phyloP scores from a whole-genome alignment of 2,113 vertebrate species.

The Pterocles gutturalis region DNA sequence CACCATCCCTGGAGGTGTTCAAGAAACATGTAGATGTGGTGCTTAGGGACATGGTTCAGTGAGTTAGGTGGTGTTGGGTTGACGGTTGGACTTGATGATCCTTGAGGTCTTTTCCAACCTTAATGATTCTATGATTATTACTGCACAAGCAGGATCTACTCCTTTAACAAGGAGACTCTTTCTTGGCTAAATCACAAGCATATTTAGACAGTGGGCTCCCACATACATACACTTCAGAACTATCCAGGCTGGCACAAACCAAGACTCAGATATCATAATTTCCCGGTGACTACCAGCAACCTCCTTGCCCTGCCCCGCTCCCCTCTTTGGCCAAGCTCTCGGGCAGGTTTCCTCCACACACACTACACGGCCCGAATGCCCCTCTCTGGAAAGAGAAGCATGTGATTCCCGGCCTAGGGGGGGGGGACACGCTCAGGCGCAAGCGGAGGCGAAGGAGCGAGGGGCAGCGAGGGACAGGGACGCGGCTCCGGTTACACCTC shows the following conservation, averaged over 20 bases:
- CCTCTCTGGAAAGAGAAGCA: background rate
- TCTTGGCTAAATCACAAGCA: background rate
- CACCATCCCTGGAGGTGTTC: too few relatives aligned
- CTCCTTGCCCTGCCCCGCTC: too few relatives aligned
- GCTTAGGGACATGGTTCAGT: too few relatives aligned
- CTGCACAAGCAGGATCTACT: background rate
- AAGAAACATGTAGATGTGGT: too few relatives aligned
- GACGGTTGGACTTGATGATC: too few relatives aligned
- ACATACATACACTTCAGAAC: background rate
- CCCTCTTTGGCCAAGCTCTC: background rate
- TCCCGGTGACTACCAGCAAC: background rate
- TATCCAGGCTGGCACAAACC: background rate
- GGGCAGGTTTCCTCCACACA: background rate
- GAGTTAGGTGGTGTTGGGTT: too few relatives aligned
- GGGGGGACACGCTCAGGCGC: background rate
- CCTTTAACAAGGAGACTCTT: background rate
- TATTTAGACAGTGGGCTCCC: background rate
- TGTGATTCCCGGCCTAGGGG: background rate
- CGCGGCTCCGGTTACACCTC: conserved; percentile 6
- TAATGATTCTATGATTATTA: background rate
- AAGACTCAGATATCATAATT: background rate
- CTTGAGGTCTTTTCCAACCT: too few relatives aligned
- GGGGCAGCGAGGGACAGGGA: background rate
- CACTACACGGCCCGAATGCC: background rate
- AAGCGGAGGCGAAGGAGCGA: background rate